These are phyloP conservation scores for Mustelus asterias DNA, from an alignment of 2,113 vertebrate species.

Conservation along the genomic window DNA sequence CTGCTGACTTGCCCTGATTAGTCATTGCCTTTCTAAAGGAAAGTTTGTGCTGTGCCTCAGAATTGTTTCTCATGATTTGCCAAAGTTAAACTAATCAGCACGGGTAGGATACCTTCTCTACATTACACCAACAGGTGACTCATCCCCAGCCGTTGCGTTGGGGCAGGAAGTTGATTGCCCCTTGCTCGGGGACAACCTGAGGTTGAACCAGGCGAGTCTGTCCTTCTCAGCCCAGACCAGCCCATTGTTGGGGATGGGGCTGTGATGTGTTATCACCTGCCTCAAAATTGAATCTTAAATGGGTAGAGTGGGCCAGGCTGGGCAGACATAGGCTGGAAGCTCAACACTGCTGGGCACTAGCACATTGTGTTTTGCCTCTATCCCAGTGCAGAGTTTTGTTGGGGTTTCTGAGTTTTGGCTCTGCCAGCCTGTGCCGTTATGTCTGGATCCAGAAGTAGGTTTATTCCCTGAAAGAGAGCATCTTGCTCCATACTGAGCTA, in stretches of 20 bases:
- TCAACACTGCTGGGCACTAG: not conserved
- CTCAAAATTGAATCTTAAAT: too few relatives aligned
- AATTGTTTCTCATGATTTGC: too few relatives aligned
- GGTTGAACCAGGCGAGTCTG: too few relatives aligned
- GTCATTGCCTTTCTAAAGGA: too few relatives aligned
- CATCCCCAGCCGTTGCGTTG: not conserved
- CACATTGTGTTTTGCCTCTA: not conserved
- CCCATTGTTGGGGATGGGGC: not conserved
- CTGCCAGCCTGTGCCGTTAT: not conserved
- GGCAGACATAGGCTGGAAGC: not conserved
- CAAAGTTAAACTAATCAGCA: not conserved
- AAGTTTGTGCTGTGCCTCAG: too few relatives aligned
- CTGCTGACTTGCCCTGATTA: too few relatives aligned
- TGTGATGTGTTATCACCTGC: not conserved
- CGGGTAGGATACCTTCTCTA: not conserved
- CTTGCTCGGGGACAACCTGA: not conserved
- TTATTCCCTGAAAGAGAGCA: not conserved
- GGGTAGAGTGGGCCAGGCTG: not conserved
- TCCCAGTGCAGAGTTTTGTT: not conserved
- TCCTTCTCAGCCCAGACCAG: not conserved
- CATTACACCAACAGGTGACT: not conserved
- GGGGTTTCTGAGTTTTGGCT: not conserved
- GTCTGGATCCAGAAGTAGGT: not conserved
- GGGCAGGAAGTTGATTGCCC: not conserved
- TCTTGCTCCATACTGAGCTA: not conserved